A percentile compares a stretch with the other conserved stretches of the same genome.
These are phyloP conservation scores for Cyanistes caeruleus DNA, from an alignment of 2,113 vertebrate species.

Conservation along the genomic window DNA sequence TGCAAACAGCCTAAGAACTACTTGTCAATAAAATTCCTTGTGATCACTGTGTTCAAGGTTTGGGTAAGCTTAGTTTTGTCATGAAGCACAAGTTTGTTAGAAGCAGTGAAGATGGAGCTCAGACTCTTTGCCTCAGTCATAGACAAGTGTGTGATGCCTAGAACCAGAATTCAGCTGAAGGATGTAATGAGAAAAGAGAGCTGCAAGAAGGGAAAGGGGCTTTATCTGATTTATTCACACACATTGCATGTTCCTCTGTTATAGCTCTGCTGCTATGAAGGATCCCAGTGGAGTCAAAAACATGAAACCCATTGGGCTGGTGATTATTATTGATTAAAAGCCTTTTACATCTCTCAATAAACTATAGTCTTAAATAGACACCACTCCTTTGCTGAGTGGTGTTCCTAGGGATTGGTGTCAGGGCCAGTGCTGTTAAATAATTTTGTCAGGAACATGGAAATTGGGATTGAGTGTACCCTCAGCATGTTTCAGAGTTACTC, in stretches of 20 bases:
- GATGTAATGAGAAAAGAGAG: not conserved
- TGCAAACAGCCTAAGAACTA: not conserved
- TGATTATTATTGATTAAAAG: not conserved
- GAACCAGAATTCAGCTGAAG: not conserved
- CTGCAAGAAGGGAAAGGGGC: not conserved
- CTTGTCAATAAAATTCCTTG: not conserved
- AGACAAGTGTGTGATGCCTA: not conserved
- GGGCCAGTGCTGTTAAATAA: not conserved
- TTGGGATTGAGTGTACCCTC: not conserved
- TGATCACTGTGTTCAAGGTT: accelerated
- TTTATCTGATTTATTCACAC: not conserved
- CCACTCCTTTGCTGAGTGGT: too few species aligned
- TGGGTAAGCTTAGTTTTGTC: not conserved
- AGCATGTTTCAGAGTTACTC: not conserved
- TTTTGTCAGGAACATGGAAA: not conserved
- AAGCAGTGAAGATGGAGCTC: not conserved
- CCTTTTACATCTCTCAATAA: not conserved
- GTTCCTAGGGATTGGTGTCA: not conserved
- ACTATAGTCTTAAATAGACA: not conserved
- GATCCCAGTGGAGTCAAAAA: not conserved
- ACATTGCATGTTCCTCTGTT: not conserved
- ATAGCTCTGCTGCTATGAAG: accelerated
- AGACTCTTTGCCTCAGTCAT: not conserved
- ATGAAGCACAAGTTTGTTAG: not conserved
- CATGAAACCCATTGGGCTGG: not conserved